phyloP scores from a whole-genome alignment of 2,797 vertebrate genomes.

The Sylvilagus floridanus region DNA sequence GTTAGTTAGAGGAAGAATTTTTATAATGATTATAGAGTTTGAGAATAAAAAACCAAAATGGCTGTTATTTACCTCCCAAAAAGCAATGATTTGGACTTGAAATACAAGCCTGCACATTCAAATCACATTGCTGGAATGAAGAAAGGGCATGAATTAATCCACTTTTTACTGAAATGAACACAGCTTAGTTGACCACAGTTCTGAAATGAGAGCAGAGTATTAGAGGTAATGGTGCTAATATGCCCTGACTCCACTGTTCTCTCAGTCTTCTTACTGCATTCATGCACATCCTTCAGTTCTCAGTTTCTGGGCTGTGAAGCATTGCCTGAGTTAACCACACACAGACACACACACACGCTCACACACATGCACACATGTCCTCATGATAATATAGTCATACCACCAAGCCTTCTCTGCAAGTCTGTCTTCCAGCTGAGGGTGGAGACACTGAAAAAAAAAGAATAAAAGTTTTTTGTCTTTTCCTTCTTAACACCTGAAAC shows the following conservation, averaged over 20 bases:
- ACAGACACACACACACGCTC: too few relatives aligned
- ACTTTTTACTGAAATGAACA: neutral
- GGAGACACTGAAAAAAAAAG: neutral
- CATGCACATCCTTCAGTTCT: neutral
- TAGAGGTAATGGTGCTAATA: neutral
- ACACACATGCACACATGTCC: neutral
- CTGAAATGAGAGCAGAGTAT: neutral
- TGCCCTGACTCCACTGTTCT: rapidly evolving
- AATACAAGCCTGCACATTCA: neutral
- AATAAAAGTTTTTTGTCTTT: neutral
- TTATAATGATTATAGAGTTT: neutral
- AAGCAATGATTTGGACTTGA: neutral
- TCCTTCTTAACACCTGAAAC: neutral
- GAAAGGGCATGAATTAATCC: neutral
- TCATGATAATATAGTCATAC: neutral
- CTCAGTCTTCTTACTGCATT: neutral
- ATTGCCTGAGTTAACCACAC: neutral
- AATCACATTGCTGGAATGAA: neutral
- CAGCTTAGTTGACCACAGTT: neutral
- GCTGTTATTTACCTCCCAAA: neutral
- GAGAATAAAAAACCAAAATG: neutral
- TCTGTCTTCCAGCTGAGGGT: neutral
- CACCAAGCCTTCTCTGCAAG: neutral
- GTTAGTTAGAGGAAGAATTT: neutral
- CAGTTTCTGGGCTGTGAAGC: neutral